A percentile compares a stretch with the other conserved stretches of the same genome.
Evolutionary conservation across 2,888 invertebrate genomes (phyloP).

Genomic region (Gnatocerus cornutus): DNA sequence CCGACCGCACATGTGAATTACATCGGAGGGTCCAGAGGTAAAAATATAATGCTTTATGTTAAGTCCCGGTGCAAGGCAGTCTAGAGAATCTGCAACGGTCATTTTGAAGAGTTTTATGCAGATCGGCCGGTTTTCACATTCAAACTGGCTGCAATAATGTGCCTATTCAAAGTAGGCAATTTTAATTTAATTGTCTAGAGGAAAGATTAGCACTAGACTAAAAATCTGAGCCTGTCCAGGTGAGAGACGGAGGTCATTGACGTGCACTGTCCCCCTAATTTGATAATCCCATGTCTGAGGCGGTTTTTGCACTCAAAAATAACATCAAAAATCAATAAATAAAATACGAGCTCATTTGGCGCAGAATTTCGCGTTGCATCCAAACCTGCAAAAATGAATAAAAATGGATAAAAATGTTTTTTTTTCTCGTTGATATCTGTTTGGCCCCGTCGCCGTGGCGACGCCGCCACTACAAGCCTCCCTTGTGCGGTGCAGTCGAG

Average conservation of each 20-base stretch:
- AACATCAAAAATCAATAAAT: no score
- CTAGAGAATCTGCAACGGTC: slow-evolving; percentile 40
- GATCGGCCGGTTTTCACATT: slow-evolving; percentile 27
- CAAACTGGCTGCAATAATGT: not conserved
- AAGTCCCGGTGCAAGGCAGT: slow-evolving; percentile 23
- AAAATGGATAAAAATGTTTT: no score
- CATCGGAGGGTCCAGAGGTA: slow-evolving; percentile 36
- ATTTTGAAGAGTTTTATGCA: slow-evolving; percentile 37
- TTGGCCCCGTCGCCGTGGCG: slow-evolving; percentile 22
- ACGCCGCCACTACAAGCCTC: slow-evolving; percentile 24
- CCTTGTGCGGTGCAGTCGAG: slow-evolving; percentile 31
- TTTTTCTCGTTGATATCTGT: not conserved
- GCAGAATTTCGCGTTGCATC: no score
- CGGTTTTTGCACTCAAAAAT: not conserved
- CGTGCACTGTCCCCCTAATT: slow-evolving; percentile 14
- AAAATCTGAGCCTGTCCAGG: slow-evolving; percentile 36
- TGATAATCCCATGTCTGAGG: not conserved
- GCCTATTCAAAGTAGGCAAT: slow-evolving; percentile 4
- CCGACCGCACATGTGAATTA: slow-evolving; percentile 20
- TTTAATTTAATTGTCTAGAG: slow-evolving; percentile 25
- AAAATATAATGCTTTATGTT: slow-evolving; percentile 39
- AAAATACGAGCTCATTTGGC: no score
- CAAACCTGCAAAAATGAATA: no score
- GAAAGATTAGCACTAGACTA: slow-evolving; percentile 25
- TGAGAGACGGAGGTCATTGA: slow-evolving; percentile 33